Conservation (phyloP, 2,113 vertebrate species). For the Colossoma macropomum region DNA sequence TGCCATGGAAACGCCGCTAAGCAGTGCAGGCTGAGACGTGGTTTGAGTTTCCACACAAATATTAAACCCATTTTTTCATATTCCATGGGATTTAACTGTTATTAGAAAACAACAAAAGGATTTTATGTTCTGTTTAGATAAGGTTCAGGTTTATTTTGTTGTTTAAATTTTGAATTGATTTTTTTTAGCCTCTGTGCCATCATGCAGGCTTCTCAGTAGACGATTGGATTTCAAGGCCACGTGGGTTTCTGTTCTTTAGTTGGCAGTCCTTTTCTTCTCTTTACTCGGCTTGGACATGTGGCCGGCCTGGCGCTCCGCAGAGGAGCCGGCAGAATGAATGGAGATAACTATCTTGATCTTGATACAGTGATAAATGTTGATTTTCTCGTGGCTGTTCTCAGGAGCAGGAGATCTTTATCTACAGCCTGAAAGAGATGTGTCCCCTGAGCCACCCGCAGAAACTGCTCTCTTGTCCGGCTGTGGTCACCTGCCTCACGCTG, state of each 20-base stretch:
- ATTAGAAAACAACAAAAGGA: not conserved
- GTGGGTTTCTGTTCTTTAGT: not conserved
- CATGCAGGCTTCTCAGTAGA: not conserved
- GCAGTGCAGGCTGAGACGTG: not conserved
- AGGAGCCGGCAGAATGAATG: not conserved
- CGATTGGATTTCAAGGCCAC: not conserved
- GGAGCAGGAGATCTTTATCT: constrained; percentile 96
- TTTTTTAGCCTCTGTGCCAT: not conserved
- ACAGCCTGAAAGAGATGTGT: constrained; percentile 95
- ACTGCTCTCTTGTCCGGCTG: constrained; percentile 85
- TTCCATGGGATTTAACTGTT: not conserved
- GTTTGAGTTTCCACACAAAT: constrained; percentile 20
- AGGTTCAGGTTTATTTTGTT: not conserved
- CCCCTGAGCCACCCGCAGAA: constrained; percentile 88
- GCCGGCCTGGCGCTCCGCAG: not conserved
- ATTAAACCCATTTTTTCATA: not conserved
- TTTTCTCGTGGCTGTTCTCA: constrained; percentile 62
- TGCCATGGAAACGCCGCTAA: constrained; percentile 29
- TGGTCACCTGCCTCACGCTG: constrained; percentile 89
- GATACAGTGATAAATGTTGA: no score
- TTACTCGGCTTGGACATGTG: not conserved
- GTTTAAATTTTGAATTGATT: not conserved
- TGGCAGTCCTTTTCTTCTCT: not conserved
- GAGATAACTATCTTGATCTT: constrained; percentile 43
- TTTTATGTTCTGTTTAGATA: not conserved